Evolutionary conservation across 1,140 invertebrate genomes (phyloP).

Genomic region (Drosophila aff.): DNA sequence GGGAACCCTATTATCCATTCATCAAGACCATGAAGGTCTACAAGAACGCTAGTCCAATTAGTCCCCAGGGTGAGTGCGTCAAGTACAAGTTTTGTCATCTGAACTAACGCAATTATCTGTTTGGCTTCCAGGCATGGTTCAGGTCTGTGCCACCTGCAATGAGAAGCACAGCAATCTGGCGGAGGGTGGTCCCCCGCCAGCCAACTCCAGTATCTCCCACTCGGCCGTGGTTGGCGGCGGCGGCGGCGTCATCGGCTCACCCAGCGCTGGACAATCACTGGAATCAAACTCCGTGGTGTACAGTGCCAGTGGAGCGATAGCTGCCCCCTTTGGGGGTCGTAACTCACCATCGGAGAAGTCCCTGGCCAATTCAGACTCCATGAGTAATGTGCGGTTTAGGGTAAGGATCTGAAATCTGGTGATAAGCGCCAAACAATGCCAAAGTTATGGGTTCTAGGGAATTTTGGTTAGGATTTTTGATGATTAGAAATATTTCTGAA

Average conservation of each 20-base stretch:
- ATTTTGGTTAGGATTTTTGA: background rate
- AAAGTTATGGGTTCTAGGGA: background rate
- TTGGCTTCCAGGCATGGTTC: slow-evolving; percentile 88
- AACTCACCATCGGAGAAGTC: slow-evolving; percentile 83
- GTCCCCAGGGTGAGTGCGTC: slow-evolving; percentile 88
- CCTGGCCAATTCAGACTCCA: slow-evolving; percentile 80
- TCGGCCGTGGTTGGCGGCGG: slow-evolving; percentile 22
- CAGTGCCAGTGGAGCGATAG: slow-evolving; percentile 48
- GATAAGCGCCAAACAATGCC: background rate
- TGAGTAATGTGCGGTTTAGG: slow-evolving; percentile 84
- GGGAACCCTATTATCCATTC: slow-evolving; percentile 95
- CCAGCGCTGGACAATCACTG: slow-evolving; percentile 48
- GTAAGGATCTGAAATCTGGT: slow-evolving; percentile 36
- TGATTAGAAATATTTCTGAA: background rate
- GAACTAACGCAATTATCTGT: slow-evolving; percentile 25
- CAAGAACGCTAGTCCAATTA: slow-evolving; percentile 93
- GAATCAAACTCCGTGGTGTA: slow-evolving; percentile 58
- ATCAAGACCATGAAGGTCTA: slow-evolving; percentile 92
- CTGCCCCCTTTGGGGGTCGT: slow-evolving; percentile 54
- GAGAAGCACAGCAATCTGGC: slow-evolving; percentile 79
- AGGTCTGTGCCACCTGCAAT: slow-evolving; percentile 93
- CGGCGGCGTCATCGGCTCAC: slow-evolving; percentile 11
- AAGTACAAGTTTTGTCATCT: slow-evolving; percentile 6
- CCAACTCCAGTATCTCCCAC: slow-evolving; percentile 12
- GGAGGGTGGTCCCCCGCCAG: slow-evolving; percentile 60